These are phyloP conservation scores for Hippocampus zosterae DNA, from an alignment of 2,113 vertebrate species.

Conservation along the genomic window DNA sequence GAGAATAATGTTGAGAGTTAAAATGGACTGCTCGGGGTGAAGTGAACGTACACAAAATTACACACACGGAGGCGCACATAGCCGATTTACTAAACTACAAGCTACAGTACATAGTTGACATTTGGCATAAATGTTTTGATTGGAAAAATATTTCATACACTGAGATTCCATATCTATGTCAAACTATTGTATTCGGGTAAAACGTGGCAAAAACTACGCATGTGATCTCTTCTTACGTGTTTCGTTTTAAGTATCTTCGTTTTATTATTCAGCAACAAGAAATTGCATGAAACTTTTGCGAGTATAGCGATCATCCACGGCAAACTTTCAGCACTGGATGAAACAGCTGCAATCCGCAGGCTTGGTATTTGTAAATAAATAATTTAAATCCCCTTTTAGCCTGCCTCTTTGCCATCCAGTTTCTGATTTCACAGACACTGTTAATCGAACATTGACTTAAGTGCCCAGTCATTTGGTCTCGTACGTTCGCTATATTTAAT, in stretches of 20 bases:
- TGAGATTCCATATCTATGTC: background rate
- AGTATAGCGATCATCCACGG: conserved; percentile 33
- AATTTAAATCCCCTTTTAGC: conserved; percentile 68
- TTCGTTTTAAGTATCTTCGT: background rate
- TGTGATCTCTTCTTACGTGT: background rate
- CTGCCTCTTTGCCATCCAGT: conserved; percentile 56
- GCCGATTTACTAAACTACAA: background rate
- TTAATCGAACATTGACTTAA: conserved; percentile 38
- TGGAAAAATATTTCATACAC: background rate
- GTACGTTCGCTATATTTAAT: background rate
- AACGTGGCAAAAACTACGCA: background rate
- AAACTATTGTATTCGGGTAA: background rate
- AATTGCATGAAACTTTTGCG: conserved; percentile 22
- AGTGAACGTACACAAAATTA: conserved; percentile 12
- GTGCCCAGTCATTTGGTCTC: too few species aligned
- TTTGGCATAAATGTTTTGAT: background rate
- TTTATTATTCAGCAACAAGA: background rate
- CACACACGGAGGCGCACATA: background rate
- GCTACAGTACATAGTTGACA: background rate
- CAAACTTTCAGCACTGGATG: conserved; percentile 36
- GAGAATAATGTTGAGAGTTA: conserved; percentile 28
- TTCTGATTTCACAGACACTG: conserved; percentile 46
- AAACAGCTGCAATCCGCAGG: conserved; percentile 64
- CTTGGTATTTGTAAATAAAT: conserved; percentile 68
- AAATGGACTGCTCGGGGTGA: conserved; percentile 29